These are phyloP conservation scores for Rhadina sibilatrix DNA, from an alignment of 2,113 vertebrate genomes.

Conservation along the genomic window DNA sequence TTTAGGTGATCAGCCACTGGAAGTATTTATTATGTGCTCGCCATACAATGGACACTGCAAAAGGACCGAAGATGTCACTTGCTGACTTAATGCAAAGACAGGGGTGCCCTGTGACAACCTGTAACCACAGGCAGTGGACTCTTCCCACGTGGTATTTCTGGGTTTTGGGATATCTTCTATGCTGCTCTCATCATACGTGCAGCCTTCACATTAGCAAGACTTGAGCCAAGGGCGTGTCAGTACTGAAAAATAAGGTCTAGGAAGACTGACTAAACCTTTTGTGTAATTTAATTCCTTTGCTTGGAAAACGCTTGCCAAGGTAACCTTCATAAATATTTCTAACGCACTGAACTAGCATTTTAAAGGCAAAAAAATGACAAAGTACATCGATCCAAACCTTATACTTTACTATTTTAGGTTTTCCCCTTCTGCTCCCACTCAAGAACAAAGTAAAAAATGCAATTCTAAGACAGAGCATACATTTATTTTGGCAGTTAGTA, in stretches of 20 bases:
- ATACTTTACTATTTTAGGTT: conserved; percentile 36
- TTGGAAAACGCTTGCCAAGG: conserved; percentile 43
- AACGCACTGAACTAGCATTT: conserved; percentile 31
- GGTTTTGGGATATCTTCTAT: not conserved
- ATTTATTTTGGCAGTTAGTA: conserved; percentile 47
- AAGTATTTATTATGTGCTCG: accelerated
- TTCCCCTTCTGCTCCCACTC: not conserved
- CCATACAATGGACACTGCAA: not conserved
- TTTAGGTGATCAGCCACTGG: not conserved
- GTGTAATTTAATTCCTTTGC: conserved; percentile 45
- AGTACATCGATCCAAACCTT: conserved; percentile 14
- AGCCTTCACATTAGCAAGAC: not conserved
- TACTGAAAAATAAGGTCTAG: conserved; percentile 43
- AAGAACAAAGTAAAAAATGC: conserved; percentile 26
- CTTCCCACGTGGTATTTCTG: not conserved
- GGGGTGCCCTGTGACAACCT: not conserved
- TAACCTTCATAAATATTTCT: conserved; percentile 53
- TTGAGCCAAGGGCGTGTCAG: conserved; percentile 11
- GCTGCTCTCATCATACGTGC: not conserved
- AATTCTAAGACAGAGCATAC: not conserved
- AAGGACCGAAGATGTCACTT: not conserved
- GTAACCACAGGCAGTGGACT: not conserved
- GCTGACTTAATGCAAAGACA: not conserved
- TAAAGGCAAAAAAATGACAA: conserved; percentile 27
- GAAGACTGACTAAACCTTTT: conserved; percentile 44